Percentiles rank a stretch among this genome's conserved stretches.
These are phyloP conservation scores for Psephotus haematonotus DNA, from an alignment of 2,113 vertebrate species.

Conservation along the genomic window DNA sequence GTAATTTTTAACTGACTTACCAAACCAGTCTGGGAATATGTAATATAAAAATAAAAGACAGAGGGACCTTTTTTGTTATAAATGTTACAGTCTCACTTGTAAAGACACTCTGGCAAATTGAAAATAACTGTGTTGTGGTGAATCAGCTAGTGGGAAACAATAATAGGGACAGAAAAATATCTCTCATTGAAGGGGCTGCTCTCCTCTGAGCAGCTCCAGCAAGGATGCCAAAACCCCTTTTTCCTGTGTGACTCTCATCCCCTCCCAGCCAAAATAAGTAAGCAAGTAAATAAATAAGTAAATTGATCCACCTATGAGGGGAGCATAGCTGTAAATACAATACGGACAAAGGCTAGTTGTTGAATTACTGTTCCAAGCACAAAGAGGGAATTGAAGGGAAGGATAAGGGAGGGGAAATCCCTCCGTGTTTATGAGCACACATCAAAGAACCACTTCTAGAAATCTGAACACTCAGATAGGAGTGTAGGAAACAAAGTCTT, in stretches of 20 bases:
- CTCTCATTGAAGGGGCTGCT: not conserved
- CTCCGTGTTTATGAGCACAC: not conserved
- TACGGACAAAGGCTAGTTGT: conserved; percentile 7
- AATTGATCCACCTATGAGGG: not conserved
- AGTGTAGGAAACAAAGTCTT: conserved; percentile 14
- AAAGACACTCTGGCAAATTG: not conserved
- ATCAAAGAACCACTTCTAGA: conserved; percentile 56
- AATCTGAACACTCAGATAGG: conserved; percentile 29
- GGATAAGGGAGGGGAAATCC: conserved; percentile 35
- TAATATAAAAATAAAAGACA: not conserved
- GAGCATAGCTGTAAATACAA: not conserved
- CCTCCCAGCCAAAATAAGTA: not conserved
- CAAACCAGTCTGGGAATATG: not conserved
- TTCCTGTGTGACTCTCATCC: not conserved
- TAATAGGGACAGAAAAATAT: not conserved
- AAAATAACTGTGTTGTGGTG: not conserved
- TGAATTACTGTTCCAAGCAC: conserved; percentile 36
- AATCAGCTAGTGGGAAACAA: not conserved
- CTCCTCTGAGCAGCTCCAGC: not conserved
- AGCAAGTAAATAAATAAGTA: not conserved
- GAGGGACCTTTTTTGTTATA: not conserved
- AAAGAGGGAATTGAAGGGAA: conserved; percentile 26
- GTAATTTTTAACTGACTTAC: not conserved
- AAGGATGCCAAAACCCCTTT: not conserved
- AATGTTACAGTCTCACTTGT: not conserved